Percentiles rank a stretch among this genome's conserved stretches.
phyloP scores from a whole-genome alignment of 2,113 vertebrate genomes.

The Micronycteris hirsuta region DNA sequence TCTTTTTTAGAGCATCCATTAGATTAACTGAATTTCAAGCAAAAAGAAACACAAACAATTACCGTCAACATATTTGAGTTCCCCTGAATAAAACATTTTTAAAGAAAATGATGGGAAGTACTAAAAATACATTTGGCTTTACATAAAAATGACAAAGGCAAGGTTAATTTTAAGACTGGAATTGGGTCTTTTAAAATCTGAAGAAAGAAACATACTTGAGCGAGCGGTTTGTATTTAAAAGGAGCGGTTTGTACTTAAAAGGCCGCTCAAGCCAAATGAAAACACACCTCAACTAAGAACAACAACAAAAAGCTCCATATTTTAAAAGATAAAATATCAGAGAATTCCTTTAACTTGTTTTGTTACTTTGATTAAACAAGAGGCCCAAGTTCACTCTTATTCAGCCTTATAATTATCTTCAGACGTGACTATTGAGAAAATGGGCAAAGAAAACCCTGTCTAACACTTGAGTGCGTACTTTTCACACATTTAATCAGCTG shows the following conservation, averaged over 20 bases:
- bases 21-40: not conserved
- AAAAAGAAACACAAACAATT: not conserved
- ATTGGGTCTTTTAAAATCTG: not conserved
- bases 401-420: conserved; percentile 31
- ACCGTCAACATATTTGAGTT: not conserved
- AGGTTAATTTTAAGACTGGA: not conserved
- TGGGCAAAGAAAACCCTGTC: not conserved
- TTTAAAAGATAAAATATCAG: not conserved
- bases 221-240: conserved; percentile 24
- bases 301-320: not conserved
- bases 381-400: not conserved
- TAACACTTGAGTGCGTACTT: not conserved
- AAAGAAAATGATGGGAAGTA: not conserved
- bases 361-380: conserved; percentile 33
- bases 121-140: not conserved
- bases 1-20: not conserved
- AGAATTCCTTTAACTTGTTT: conserved; percentile 38
- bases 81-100: not conserved
- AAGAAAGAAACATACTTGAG: not conserved
- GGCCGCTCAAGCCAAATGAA: conserved; percentile 15
- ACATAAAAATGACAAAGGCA: not conserved
- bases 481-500: conserved; percentile 34
- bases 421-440: not conserved
- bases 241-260: conserved; percentile 16
- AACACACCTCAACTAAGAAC: not conserved